Evolutionary conservation across 2,888 invertebrate species (phyloP), one percentile per base, ranked within the genome.

Genomic region (Drosophila melanocephala): DNA sequence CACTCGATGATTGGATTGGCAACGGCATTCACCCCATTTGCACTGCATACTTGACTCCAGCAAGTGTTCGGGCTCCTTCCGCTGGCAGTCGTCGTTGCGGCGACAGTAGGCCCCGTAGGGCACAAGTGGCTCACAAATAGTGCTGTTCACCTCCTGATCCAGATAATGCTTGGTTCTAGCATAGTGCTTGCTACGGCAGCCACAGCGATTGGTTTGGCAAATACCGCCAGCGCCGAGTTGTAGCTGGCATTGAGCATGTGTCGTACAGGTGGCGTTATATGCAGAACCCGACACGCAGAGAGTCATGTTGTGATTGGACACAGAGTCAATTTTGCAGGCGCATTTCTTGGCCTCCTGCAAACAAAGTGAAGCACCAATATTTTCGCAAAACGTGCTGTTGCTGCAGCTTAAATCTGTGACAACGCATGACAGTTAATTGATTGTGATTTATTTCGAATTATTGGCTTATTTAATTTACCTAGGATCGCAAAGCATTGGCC

Each of bases 401-500:
- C 0, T n/a, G 58, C 87, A 87, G 16, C 7, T 55, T 0, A 58
- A 10, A 44, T 85, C 89, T 87, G 59, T 63, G 16, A 0, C 6
- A 37, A 53, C 22, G 16, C 26, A 47, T 26, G 16, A 9, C 7
- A 26, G 16, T 47, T 26, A 26, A 32, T 5, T 30, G 9, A 28
- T 39, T 32, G 1, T 26, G 39, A 10, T 22, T 14, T 6, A 26
- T 19, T 9, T 10, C 4, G 12, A 30, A 1, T 22, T 22, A 12
- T 39, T 10, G 22, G 3, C 4, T 14, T 6, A 39, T 16, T 30
- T n/a, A 7, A 57, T 16, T 30, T 57, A 93, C 93, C 85, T 14
- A 92, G 72, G n/a, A 79, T 55, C 4, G 92, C 85, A 33, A 81
- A 52, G 71, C 93, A 93, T 47, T 68, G 68, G 9, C 81, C 87